Evolutionary conservation across 1,140 invertebrate species (phyloP).

Genomic region (Alviniconcha marisindica): DNA sequence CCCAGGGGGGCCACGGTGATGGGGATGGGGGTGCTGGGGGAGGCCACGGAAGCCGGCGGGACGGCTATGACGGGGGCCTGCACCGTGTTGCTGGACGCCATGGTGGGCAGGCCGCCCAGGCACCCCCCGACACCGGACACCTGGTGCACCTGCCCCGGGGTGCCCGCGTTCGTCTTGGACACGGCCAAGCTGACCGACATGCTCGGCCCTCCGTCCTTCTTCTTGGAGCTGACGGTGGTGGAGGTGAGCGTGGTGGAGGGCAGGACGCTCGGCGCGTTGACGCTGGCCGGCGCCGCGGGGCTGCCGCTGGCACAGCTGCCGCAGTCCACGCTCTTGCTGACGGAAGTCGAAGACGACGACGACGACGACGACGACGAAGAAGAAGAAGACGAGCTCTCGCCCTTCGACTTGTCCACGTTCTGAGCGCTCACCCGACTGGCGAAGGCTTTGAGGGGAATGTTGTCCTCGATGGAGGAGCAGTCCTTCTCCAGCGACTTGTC

Average conservation of each 20-base stretch:
- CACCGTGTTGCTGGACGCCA: conserved; percentile 45
- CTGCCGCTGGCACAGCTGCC: background rate
- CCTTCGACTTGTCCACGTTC: background rate
- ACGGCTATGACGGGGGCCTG: conserved; percentile 41
- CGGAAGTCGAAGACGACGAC: background rate
- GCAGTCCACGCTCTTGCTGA: background rate
- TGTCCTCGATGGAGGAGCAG: conserved; percentile 47
- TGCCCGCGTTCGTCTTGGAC: conserved; percentile 27
- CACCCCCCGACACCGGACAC: conserved; percentile 49
- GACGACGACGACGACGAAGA: too few species aligned
- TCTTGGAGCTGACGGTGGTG: conserved; percentile 23
- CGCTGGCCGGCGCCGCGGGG: background rate
- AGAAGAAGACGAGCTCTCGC: background rate
- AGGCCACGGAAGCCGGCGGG: conserved; percentile 5
- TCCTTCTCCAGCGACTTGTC: conserved; percentile 38
- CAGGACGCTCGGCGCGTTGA: background rate
- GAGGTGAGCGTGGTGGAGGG: conserved; percentile 4
- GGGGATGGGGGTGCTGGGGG: conserved; percentile 32
- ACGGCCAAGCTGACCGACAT: conserved; percentile 34
- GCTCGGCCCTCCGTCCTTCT: conserved; percentile 26
- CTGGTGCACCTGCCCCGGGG: conserved; percentile 53
- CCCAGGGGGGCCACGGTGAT: conserved; percentile 48
- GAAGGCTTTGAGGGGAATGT: conserved; percentile 53
- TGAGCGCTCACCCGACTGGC: conserved; percentile 19
- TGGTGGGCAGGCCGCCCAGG: conserved; percentile 44